phyloP scores from a whole-genome alignment of 2,888 invertebrate genomes.

The Myopa tessellatipennis region DNA sequence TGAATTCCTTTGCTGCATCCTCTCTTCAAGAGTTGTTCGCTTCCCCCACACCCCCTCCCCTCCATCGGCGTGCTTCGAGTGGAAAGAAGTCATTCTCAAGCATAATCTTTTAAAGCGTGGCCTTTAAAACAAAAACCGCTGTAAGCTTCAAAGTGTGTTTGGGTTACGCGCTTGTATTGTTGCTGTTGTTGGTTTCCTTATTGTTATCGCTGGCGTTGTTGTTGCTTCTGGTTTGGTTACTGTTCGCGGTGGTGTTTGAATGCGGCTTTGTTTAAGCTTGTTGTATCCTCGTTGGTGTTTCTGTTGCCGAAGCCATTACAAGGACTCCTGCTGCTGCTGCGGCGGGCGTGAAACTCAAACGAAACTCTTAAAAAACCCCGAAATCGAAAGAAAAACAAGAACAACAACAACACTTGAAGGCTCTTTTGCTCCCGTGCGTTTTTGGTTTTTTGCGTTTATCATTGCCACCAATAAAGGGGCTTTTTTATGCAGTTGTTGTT shows the following conservation, averaged over 20 bases:
- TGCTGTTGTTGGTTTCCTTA: neutral
- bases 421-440: too few relatives aligned
- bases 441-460: too few relatives aligned
- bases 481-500: too few relatives aligned
- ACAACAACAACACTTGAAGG: too few relatives aligned
- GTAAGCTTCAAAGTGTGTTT: slow-evolving; percentile 29
- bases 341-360: too few relatives aligned
- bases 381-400: too few relatives aligned
- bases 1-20: neutral
- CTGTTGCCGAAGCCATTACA: too few relatives aligned
- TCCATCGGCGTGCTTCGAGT: slow-evolving; percentile 60
- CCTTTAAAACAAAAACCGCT: slow-evolving; percentile 20
- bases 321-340: too few relatives aligned
- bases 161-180: too few relatives aligned
- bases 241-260: neutral
- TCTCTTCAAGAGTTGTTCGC: neutral
- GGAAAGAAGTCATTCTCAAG: slow-evolving; percentile 65
- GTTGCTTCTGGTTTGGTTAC: neutral
- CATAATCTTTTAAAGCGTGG: slow-evolving; percentile 52
- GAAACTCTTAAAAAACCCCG: too few relatives aligned
- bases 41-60: neutral
- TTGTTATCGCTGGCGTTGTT: neutral
- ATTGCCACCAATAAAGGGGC: too few relatives aligned
- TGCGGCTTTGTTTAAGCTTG: neutral
- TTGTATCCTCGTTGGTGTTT: too few relatives aligned